Conservation (phyloP, 2,797 vertebrate genomes). For the Pangasius sanitwongsei region DNA sequence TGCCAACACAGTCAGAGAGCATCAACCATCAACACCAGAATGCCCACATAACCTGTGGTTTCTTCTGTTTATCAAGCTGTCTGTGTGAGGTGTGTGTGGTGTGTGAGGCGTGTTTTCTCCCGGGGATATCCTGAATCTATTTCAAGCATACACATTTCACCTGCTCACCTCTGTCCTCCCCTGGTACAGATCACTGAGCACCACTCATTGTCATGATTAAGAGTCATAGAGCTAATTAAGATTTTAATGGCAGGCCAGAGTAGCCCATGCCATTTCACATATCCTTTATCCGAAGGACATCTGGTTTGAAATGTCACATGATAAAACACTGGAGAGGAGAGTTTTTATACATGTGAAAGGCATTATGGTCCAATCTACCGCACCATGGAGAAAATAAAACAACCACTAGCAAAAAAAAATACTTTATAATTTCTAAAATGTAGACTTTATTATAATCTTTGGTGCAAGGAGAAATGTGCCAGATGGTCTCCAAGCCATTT, state of each 20-base stretch:
- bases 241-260: constrained; percentile 66
- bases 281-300: constrained; percentile 59
- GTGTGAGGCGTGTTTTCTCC: constrained; percentile 14
- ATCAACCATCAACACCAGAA: background rate
- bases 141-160: constrained; percentile 38
- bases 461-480: constrained; percentile 12
- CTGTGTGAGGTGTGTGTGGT: background rate
- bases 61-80: constrained; percentile 16
- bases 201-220: constrained; percentile 60
- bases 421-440: background rate
- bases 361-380: background rate
- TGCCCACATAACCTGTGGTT: background rate
- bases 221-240: constrained; percentile 59
- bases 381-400: background rate
- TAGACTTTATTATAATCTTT: constrained; percentile 20
- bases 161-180: constrained; percentile 43
- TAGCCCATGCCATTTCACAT: constrained; percentile 36
- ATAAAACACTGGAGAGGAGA: background rate
- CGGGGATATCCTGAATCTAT: constrained; percentile 26
- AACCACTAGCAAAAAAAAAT: background rate
- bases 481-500: constrained; percentile 38
- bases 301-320: constrained; percentile 58
- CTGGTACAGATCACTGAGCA: constrained; percentile 57
- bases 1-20: background rate
- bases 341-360: background rate